These are phyloP conservation scores for Cephus pygmeus DNA, from an alignment of 2,888 invertebrate genomes.

Conservation along the genomic window DNA sequence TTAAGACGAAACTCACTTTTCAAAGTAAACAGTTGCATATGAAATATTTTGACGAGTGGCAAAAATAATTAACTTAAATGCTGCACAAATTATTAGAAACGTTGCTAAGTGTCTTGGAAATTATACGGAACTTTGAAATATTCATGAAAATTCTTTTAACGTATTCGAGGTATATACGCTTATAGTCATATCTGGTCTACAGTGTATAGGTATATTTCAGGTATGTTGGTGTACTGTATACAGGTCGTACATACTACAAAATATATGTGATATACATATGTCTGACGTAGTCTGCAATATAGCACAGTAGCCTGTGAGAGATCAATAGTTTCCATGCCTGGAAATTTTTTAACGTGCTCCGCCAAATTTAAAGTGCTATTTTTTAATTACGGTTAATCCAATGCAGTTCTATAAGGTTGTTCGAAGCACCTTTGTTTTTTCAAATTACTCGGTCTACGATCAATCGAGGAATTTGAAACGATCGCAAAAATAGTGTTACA, in stretches of 20 bases:
- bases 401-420: neutral
- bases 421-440: neutral
- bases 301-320: neutral
- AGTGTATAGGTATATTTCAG: neutral
- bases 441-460: neutral
- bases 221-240: neutral
- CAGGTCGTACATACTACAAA: neutral
- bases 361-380: neutral
- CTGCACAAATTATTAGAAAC: neutral
- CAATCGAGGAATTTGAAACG: neutral
- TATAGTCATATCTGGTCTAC: neutral
- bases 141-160: neutral
- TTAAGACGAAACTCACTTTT: neutral
- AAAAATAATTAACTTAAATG: neutral
- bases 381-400: neutral
- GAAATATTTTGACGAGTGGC: neutral
- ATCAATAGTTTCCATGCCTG: slow-evolving; percentile 26
- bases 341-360: neutral
- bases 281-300: neutral
- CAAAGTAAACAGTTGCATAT: neutral
- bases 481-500: neutral
- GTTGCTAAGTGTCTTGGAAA: neutral
- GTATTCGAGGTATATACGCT: neutral
- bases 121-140: neutral
- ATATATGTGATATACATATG: neutral